phyloP scores from a whole-genome alignment of 2,113 vertebrate species.

The Saguinus imperator region DNA sequence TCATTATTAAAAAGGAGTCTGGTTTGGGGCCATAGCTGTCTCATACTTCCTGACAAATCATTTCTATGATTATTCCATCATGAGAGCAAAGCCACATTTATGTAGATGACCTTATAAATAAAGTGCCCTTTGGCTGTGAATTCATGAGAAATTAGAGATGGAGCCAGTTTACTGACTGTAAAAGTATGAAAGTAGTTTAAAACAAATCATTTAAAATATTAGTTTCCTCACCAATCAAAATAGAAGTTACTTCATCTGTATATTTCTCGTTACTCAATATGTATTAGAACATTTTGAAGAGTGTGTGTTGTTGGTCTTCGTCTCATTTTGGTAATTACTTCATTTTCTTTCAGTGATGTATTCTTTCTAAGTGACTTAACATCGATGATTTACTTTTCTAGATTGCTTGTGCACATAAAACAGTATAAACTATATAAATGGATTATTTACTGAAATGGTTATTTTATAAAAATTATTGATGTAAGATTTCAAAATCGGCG shows the following conservation, averaged over 20 bases:
- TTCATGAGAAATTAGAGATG: background rate
- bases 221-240: background rate
- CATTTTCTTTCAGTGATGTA: background rate
- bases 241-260: background rate
- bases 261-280: background rate
- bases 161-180: background rate
- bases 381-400: background rate
- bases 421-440: background rate
- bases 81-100: background rate
- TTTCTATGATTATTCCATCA: constrained; percentile 15
- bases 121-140: background rate
- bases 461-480: background rate
- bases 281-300: background rate
- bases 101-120: background rate
- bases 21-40: background rate
- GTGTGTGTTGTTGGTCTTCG: background rate
- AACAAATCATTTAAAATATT: background rate
- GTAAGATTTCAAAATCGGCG: background rate
- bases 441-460: background rate
- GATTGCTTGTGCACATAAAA: background rate
- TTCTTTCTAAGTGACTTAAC: background rate
- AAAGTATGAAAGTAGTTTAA: background rate
- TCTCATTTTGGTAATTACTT: background rate
- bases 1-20: background rate
- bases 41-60: background rate